Conservation (phyloP, 2,888 invertebrate species). For the Parnassius smintheus region DNA sequence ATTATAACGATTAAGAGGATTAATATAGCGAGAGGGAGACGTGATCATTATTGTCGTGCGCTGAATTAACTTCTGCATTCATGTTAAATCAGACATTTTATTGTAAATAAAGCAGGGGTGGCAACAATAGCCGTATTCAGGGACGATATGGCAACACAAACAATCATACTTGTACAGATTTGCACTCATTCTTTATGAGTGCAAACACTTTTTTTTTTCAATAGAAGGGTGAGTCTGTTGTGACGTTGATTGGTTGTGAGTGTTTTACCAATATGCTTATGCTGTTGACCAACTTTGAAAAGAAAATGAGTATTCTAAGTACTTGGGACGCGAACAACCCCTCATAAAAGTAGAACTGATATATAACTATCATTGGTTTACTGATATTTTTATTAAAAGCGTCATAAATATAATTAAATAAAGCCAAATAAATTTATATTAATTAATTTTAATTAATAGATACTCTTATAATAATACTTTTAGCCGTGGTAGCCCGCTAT, state of each 20-base stretch:
- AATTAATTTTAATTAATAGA: too few species aligned
- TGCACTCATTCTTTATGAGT: slow-evolving; percentile 76
- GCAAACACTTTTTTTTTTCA: slow-evolving; percentile 73
- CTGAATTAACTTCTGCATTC: slow-evolving; percentile 70
- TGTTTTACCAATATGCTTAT: slow-evolving; percentile 76
- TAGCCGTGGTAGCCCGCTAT: too few species aligned
- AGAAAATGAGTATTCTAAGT: slow-evolving; percentile 69
- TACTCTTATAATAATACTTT: too few species aligned
- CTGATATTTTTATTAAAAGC: neutral
- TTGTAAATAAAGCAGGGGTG: slow-evolving; percentile 58
- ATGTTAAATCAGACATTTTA: slow-evolving; percentile 73
- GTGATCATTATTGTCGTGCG: slow-evolving; percentile 56
- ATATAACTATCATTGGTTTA: neutral
- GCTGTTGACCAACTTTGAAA: slow-evolving; percentile 71
- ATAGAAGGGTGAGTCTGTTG: slow-evolving; percentile 57
- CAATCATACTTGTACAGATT: slow-evolving; percentile 77
- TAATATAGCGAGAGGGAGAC: slow-evolving; percentile 43
- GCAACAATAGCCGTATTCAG: slow-evolving; percentile 58
- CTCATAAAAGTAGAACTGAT: neutral
- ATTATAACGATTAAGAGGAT: slow-evolving; percentile 56
- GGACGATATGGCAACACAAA: slow-evolving; percentile 74
- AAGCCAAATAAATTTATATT: too few species aligned
- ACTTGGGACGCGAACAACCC: slow-evolving; percentile 31
- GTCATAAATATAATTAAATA: too few species aligned
- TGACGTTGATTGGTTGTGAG: slow-evolving; percentile 74